These are phyloP conservation scores for Drosophila asahinai DNA, from an alignment of 1,140 invertebrate genomes.

Conservation along the genomic window DNA sequence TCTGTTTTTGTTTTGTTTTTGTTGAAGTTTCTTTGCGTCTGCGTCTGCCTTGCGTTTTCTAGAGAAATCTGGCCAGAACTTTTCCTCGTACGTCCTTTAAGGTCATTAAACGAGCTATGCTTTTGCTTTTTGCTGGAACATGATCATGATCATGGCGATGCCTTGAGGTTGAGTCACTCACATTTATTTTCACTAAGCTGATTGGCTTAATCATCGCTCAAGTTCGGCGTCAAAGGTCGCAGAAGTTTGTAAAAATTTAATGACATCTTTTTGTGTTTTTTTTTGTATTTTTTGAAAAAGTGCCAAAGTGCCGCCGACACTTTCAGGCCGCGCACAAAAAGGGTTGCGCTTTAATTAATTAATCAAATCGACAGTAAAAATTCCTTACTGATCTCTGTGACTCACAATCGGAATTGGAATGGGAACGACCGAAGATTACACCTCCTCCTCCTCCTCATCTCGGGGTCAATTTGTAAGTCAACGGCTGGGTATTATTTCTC, in stretches of 20 bases:
- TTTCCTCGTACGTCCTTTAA: slow-evolving; percentile 75
- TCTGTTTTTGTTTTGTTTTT: slow-evolving; percentile 24
- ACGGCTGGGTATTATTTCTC: slow-evolving; percentile 52
- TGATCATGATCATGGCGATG: slow-evolving; percentile 11
- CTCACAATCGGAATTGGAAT: slow-evolving; percentile 27
- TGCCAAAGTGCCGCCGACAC: slow-evolving; percentile 70
- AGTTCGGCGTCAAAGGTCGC: slow-evolving; percentile 69
- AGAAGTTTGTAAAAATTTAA: slow-evolving; percentile 53
- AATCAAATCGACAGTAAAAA: slow-evolving; percentile 77
- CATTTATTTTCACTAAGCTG: slow-evolving; percentile 30
- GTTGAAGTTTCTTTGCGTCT: slow-evolving; percentile 20
- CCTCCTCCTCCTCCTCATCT: slow-evolving; percentile 12
- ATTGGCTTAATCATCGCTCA: slow-evolving; percentile 74
- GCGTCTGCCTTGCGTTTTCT: slow-evolving; percentile 53
- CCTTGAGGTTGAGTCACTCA: neutral
- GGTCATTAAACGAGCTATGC: slow-evolving; percentile 70
- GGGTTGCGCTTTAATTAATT: slow-evolving; percentile 80
- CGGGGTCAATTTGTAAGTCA: slow-evolving; percentile 67
- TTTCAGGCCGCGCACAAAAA: slow-evolving; percentile 54
- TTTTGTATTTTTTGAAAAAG: slow-evolving; percentile 38
- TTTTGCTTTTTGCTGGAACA: slow-evolving; percentile 13
- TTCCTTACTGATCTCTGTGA: slow-evolving; percentile 58
- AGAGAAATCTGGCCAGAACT: slow-evolving; percentile 69
- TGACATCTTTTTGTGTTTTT: slow-evolving; percentile 44
- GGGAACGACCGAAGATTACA: slow-evolving; percentile 34